Evolutionary conservation across 2,113 vertebrate species (phyloP).

Genomic region (Mixornis gularis): DNA sequence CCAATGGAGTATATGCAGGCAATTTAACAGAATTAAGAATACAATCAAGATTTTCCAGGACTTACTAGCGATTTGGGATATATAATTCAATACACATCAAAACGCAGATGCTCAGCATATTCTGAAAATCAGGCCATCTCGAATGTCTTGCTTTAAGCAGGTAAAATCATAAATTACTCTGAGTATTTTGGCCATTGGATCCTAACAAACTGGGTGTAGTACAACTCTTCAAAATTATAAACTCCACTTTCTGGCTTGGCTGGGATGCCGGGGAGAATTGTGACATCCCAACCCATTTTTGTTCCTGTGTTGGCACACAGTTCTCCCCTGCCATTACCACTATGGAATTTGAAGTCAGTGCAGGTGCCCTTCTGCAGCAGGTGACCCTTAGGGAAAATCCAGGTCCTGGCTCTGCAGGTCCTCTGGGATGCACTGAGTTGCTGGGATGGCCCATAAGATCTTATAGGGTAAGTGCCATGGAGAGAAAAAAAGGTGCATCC

Average conservation of each 20-base stretch:
- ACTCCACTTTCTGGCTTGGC: not conserved
- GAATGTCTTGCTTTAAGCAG: not conserved
- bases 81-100: slow-evolving; percentile 33
- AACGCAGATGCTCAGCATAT: not conserved
- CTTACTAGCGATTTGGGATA: slow-evolving; percentile 18
- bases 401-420: not conserved
- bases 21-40: slow-evolving; percentile 52
- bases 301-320: not conserved
- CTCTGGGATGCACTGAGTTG: not conserved
- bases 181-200: not conserved
- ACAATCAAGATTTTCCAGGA: slow-evolving; percentile 42
- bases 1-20: slow-evolving; percentile 4
- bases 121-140: slow-evolving; percentile 23
- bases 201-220: not conserved
- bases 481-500: not conserved
- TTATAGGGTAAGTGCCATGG: accelerated
- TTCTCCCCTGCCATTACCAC: not conserved
- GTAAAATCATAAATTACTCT: slow-evolving; percentile 20
- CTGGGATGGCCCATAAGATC: not conserved
- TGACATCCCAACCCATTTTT: not conserved
- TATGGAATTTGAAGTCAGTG: not conserved
- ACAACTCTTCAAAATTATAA: not conserved
- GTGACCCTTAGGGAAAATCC: not conserved
- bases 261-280: not conserved
- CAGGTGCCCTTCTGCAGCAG: not conserved